Percentiles rank a stretch among this genome's conserved stretches.
Conservation (phyloP, 2,797 vertebrate species). For the Chrosomus eos region DNA sequence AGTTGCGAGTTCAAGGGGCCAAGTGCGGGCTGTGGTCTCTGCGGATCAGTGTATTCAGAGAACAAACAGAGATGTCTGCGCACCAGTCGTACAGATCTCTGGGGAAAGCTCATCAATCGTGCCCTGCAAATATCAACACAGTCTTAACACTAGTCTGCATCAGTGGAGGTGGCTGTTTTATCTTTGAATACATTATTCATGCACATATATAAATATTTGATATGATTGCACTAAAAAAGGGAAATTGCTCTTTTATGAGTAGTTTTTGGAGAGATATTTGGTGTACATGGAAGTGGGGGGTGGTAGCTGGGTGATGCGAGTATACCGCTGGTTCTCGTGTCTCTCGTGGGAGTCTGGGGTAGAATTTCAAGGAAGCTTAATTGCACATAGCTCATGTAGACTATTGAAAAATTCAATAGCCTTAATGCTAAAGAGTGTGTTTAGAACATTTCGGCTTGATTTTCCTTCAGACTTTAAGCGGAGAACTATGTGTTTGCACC, state of each 20-base stretch:
- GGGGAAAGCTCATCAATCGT: conserved; percentile 45
- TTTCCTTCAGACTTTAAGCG: conserved; percentile 24
- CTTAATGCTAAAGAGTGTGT: conserved; percentile 46
- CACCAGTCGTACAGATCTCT: conserved; percentile 38
- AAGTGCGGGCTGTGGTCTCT: conserved; percentile 51
- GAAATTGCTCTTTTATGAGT: conserved; percentile 55
- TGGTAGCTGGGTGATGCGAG: conserved; percentile 37
- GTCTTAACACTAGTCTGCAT: conserved; percentile 54
- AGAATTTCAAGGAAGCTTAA: conserved; percentile 58
- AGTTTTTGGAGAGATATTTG: conserved; percentile 54
- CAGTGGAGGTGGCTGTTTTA: conserved; percentile 56
- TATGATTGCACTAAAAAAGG: conserved; percentile 57
- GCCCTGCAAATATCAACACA: conserved; percentile 57
- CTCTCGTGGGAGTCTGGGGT: conserved; percentile 49
- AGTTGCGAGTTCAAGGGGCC: conserved; percentile 41
- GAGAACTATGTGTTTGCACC: conserved; percentile 4
- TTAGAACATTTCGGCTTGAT: conserved; percentile 44
- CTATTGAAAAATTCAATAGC: conserved; percentile 54
- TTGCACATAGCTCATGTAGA: conserved; percentile 54
- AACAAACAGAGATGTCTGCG: conserved; percentile 42
- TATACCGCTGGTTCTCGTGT: conserved; percentile 30
- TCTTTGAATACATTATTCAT: conserved; percentile 59
- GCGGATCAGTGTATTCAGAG: conserved; percentile 43
- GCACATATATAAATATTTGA: conserved; percentile 62
- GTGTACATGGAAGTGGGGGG: conserved; percentile 42